Base-by-base conservation (phyloP, 2,888 invertebrate genomes). In the Alcis repandata region DNA sequence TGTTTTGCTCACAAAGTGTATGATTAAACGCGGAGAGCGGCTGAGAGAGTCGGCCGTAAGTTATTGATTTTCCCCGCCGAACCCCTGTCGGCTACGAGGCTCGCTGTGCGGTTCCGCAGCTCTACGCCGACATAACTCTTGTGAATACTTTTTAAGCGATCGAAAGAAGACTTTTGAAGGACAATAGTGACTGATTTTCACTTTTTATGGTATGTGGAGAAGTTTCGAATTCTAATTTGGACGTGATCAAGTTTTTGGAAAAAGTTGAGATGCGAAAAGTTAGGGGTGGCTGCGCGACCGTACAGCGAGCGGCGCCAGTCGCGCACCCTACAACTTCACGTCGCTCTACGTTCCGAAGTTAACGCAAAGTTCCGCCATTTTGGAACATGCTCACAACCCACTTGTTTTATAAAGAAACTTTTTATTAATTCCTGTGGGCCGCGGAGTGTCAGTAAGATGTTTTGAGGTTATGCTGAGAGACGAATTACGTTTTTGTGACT, bases 331-430 rank as follows among this genome's bases (percentile, higher is more conserved):
- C 92, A 92, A 93, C 93, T 94, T 94, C 93, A 92, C 88, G 86
- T 87, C 90, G 92, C 87, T 92, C 88, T 91, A 88, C 92, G 93
- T 92, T 88, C 90, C 93, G 93, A 94, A 94, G 93, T 94, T 93
- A 92, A 90, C 92, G 89, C 93, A 88, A 94, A 93, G 93, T 94
- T 93, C 94, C 93, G 93, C 94, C 94, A 94, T 94, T 94, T 94
- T 94, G 93, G 93, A 91, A 93, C 93, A 94, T 94, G 94, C 93
- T 94, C 93, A 92, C 93, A 92, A 92, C 93, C 93, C 91, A 94
- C 93, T 94, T 94, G 94, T 94, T 94, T 94, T 93, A 91, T 92
- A 93, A 94, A 94, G 94, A 94, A 94, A 94, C 93, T 94, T 94
- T 94, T 94, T 94, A 93, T 93, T 93, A 94, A 94, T 93, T 93